Percentiles rank a stretch among this genome's conserved stretches.
phyloP scores from a whole-genome alignment of 2,797 vertebrate species.

The Heterohyrax brucei region DNA sequence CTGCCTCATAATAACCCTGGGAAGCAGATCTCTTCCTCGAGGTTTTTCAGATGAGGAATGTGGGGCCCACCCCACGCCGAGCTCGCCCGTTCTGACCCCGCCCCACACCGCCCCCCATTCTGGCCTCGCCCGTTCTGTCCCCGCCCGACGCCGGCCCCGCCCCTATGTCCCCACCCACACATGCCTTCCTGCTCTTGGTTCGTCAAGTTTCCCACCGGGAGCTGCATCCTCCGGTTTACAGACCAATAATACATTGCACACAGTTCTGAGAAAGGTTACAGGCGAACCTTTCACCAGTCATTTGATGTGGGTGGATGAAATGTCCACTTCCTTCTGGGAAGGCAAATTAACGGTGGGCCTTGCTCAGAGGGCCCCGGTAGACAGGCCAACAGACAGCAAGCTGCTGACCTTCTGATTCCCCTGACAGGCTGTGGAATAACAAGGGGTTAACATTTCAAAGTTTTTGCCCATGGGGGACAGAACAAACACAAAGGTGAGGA shows the following conservation, averaged over 20 bases:
- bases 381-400: neutral
- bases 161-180: neutral
- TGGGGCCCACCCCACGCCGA: too few relatives aligned
- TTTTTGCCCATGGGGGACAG: neutral
- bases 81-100: too few relatives aligned
- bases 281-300: neutral
- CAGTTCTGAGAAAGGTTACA: neutral
- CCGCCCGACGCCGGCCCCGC: too few relatives aligned
- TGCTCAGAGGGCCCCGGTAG: neutral
- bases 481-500: neutral
- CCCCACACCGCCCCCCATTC: too few relatives aligned
- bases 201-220: neutral
- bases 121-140: too few relatives aligned
- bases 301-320: neutral
- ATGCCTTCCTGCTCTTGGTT: neutral
- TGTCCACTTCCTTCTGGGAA: neutral
- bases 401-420: neutral
- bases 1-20: neutral
- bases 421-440: neutral
- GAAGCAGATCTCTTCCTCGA: too few relatives aligned
- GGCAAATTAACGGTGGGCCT: neutral
- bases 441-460: neutral
- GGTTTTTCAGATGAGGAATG: neutral
- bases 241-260: neutral
- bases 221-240: neutral